These are phyloP conservation scores for Drosophila leonis DNA, from an alignment of 2,888 invertebrate species.

Conservation along the genomic window DNA sequence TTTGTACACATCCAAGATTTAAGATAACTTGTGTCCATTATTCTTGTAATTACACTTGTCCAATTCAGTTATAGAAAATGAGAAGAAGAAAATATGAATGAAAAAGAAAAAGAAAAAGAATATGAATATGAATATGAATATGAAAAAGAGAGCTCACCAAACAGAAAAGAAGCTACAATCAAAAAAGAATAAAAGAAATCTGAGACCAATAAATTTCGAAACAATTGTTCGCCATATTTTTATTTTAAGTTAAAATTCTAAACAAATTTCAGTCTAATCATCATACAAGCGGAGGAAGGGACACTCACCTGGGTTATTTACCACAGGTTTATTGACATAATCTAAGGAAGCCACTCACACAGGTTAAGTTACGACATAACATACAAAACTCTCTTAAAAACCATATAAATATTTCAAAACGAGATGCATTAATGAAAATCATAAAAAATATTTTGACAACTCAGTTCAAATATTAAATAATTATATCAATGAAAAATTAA, in stretches of 20 bases:
- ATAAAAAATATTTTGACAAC: background rate
- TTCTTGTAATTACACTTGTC: constrained; percentile 55
- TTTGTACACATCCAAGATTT: constrained; percentile 57
- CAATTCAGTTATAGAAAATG: constrained; percentile 32
- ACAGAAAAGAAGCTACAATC: constrained; percentile 61
- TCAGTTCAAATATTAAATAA: background rate
- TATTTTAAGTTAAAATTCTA: constrained; percentile 70
- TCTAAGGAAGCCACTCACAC: background rate
- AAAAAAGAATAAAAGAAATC: constrained; percentile 49
- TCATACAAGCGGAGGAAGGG: constrained; percentile 53
- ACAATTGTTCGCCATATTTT: constrained; percentile 69
- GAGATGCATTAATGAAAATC: background rate
- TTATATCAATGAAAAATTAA: background rate
- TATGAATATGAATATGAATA: constrained; percentile 25
- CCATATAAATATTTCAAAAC: background rate
- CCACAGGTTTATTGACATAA: background rate
- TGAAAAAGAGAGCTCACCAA: constrained; percentile 49
- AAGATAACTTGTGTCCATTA: constrained; percentile 48
- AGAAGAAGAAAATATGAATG: constrained; percentile 43
- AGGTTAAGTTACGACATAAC: background rate
- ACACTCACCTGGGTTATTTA: constrained; percentile 7
- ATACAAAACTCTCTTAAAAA: background rate
- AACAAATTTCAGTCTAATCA: constrained; percentile 64
- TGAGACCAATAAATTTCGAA: constrained; percentile 67
- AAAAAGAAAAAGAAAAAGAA: constrained; percentile 17